These are phyloP conservation scores for Channallabes apus DNA, from an alignment of 2,797 vertebrate species.

Conservation along the genomic window DNA sequence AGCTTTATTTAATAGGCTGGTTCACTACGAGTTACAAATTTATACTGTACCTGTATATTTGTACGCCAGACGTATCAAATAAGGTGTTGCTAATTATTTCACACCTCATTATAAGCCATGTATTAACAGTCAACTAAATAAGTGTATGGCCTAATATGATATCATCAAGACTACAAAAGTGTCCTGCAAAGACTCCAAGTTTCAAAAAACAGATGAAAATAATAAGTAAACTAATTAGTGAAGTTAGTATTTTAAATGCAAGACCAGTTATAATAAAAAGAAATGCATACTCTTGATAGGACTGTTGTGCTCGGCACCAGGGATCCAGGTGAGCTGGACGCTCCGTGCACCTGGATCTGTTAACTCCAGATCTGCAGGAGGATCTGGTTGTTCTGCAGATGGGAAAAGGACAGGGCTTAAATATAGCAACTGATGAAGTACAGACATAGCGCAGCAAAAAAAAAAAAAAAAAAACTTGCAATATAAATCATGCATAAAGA, in stretches of 20 bases:
- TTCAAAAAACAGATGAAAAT: neutral
- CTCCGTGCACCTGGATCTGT: constrained; percentile 86
- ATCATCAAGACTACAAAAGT: neutral
- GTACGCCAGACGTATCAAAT: neutral
- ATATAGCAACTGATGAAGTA: constrained; percentile 24
- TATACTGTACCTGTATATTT: neutral
- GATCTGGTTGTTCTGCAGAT: constrained; percentile 84
- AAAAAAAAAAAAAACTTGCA: neutral
- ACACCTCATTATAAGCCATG: neutral
- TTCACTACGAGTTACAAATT: neutral
- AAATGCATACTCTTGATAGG: constrained; percentile 84
- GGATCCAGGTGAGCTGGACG: constrained; percentile 89
- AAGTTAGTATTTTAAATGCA: neutral
- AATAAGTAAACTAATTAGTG: neutral
- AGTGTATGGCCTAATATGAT: neutral
- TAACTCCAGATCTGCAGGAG: constrained; percentile 92
- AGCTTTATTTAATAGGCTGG: neutral
- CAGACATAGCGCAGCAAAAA: neutral
- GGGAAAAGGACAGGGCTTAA: constrained; percentile 44
- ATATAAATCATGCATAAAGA: constrained; percentile 9
- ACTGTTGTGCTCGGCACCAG: constrained; percentile 93
- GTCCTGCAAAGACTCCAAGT: neutral
- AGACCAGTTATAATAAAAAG: neutral
- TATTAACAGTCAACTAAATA: neutral
- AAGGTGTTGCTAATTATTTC: neutral